Evolutionary conservation across 2,888 invertebrate genomes (phyloP), one percentile per base, ranked within the genome.

Genomic region (Cataglyphis albicans): DNA sequence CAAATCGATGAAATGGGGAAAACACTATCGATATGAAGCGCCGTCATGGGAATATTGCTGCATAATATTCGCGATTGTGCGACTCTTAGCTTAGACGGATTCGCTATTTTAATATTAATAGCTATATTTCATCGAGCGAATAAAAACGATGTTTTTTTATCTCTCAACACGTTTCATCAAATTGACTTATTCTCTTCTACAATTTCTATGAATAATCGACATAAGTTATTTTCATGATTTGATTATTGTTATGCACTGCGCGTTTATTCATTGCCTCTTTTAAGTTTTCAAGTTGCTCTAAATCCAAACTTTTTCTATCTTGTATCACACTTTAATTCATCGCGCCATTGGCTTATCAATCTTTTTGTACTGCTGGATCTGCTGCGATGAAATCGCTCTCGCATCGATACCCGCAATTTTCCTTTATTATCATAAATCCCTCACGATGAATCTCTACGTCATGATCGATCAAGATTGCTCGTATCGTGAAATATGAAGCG

Each of bases 1-100:
- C 61, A 73, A 73, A 80, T 80, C 74, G 74, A 80, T n/a, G 75
- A 73, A 59, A 80, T 44, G 74, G 68, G 41, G 44, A 74, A 57
- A 52, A 32, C 38, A 25, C 44, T 32, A 74, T 59, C 44, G 44
- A 25, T 44, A 78, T 44, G 78, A 73, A 72, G n/a, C 35, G 35
- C 4, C 25, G 18, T 59, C 59, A 21, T 59, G 78, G 78, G 78
- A 80, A 78, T 72, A 67, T 29, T 12, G n/a, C 9, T 72, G 21
- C 21, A 18, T 55, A 32, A 57, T 41, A 63, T 57, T 72, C 21
- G 21, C 21, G 57, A 10, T 78, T n/a, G 21, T 18, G 4, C 25
- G 44, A 74, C 59, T 61, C 59, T 80, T 59, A 72, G 21, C 72
- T 21, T 12, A 10, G 21, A 21, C 68, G 32, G 10, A 29, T 32